Evolutionary conservation across 2,113 vertebrate genomes (phyloP).

Genomic region (Chauna torquata): DNA sequence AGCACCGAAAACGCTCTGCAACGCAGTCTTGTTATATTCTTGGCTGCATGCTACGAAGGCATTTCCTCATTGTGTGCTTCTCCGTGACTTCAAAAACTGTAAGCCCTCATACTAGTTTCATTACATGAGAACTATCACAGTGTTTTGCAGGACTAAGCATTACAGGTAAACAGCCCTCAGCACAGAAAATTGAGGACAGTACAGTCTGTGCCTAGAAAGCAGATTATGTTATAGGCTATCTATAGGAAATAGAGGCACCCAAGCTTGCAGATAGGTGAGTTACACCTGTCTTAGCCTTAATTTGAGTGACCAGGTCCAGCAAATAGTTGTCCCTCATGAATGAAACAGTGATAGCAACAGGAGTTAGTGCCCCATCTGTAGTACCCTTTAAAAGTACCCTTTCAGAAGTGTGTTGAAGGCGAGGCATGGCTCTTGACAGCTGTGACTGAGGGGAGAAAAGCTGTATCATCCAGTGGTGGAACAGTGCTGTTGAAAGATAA

Average conservation of each 20-base stretch:
- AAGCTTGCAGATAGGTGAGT: neutral
- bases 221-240: neutral
- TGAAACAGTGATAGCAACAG: neutral
- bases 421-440: neutral
- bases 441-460: neutral
- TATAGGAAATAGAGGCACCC: neutral
- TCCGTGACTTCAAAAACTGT: neutral
- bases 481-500: neutral
- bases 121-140: fast-evolving
- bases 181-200: neutral
- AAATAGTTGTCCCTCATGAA: neutral
- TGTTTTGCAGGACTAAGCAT: neutral
- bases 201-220: neutral
- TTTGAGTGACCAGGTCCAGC: neutral
- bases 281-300: neutral
- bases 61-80: neutral
- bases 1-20: neutral
- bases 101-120: neutral
- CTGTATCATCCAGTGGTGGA: neutral
- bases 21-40: fast-evolving
- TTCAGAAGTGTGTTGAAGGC: neutral
- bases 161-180: neutral
- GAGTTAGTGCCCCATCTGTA: neutral
- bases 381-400: neutral
- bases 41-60: neutral